These are phyloP conservation scores for Resseliella maxima DNA, from an alignment of 2,888 invertebrate species.

Conservation along the genomic window DNA sequence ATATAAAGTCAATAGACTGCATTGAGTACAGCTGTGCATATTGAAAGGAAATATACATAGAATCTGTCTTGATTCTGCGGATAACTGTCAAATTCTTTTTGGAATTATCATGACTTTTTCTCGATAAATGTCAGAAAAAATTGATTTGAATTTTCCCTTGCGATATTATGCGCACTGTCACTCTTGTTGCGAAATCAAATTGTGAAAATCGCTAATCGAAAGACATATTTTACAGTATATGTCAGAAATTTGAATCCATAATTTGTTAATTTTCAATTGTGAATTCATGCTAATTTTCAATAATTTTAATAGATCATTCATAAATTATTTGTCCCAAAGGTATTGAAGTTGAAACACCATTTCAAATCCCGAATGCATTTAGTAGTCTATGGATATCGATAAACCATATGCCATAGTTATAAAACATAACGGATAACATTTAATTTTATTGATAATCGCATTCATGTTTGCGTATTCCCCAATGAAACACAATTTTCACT, in stretches of 20 bases:
- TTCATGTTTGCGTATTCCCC: not conserved
- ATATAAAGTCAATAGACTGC: not conserved
- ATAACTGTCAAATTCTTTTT: not conserved
- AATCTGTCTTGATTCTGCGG: not conserved
- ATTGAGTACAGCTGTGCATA: too few relatives aligned
- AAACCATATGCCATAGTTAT: not conserved
- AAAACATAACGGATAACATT: not conserved
- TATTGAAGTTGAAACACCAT: not conserved
- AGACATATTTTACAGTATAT: not conserved
- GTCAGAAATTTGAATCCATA: not conserved
- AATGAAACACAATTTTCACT: conserved; percentile 14
- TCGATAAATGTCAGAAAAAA: conserved; percentile 16
- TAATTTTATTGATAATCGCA: not conserved
- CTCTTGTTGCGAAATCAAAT: not conserved
- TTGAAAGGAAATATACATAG: too few relatives aligned
- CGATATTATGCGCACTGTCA: not conserved
- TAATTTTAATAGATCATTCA: conserved; percentile 1
- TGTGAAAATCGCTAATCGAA: not conserved
- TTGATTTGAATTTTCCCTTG: not conserved
- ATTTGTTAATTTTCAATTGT: not conserved
- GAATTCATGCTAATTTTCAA: conserved; percentile 21
- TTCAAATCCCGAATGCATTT: not conserved
- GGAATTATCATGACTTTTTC: not conserved
- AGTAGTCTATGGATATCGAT: not conserved
- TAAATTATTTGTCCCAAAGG: not conserved